Percentiles rank a stretch among this genome's conserved stretches.
Evolutionary conservation across 2,797 vertebrate genomes (phyloP).

Genomic region (Amblyraja radiata): DNA sequence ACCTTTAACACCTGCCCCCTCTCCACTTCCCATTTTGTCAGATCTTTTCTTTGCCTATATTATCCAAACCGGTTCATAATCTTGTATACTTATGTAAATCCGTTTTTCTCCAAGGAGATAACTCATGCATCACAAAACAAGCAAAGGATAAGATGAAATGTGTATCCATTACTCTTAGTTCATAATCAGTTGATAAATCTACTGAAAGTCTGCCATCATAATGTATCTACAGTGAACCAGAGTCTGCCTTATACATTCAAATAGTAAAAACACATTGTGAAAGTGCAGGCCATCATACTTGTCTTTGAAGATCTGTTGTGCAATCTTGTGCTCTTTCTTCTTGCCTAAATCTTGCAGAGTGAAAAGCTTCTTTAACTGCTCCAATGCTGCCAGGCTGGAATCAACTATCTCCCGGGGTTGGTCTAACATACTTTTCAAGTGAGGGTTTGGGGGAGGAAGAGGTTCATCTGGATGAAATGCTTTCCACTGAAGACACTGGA

Average conservation of each 20-base stretch:
- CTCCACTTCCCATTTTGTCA: too few species aligned
- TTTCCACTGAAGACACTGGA: constrained; percentile 84
- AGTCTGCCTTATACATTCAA: background rate
- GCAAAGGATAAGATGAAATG: background rate
- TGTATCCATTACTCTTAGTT: background rate
- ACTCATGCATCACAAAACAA: background rate
- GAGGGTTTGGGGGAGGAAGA: constrained; percentile 72
- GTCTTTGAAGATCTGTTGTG: constrained; percentile 80
- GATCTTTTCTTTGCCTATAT: too few species aligned
- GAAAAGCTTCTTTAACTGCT: constrained; percentile 73
- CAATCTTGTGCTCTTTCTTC: constrained; percentile 78
- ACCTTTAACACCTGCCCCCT: too few species aligned
- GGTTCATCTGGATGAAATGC: constrained; percentile 67
- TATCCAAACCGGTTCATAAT: too few species aligned
- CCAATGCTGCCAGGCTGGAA: constrained; percentile 63
- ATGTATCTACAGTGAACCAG: background rate
- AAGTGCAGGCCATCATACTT: constrained; percentile 59
- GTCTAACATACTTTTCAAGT: constrained; percentile 69
- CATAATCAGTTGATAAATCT: background rate
- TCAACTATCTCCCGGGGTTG: constrained; percentile 63
- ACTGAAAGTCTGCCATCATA: background rate
- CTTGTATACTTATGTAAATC: too few species aligned
- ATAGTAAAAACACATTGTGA: background rate
- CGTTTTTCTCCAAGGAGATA: background rate
- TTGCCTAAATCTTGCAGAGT: constrained; percentile 76